Evolutionary conservation across 2,113 vertebrate genomes (phyloP).

Genomic region (Sander vitreus): DNA sequence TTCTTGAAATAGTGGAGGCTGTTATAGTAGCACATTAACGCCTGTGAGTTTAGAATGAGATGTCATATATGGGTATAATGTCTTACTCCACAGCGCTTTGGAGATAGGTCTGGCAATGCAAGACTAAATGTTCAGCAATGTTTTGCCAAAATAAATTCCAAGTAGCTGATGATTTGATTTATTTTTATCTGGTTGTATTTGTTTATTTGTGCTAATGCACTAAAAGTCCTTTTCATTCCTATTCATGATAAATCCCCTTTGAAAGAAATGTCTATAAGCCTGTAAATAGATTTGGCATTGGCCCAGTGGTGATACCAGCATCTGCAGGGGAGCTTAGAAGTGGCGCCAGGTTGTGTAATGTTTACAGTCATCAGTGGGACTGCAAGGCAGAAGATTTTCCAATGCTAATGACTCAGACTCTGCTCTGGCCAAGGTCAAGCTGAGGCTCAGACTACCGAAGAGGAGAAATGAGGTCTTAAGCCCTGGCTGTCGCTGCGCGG

Average conservation of each 20-base stretch:
- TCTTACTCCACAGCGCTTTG: too few relatives aligned
- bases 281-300: slow-evolving; percentile 55
- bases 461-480: slow-evolving; percentile 60
- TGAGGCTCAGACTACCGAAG: slow-evolving; percentile 39
- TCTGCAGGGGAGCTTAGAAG: slow-evolving; percentile 41
- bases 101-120: too few relatives aligned
- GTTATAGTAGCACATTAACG: background rate
- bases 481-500: slow-evolving; percentile 39
- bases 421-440: slow-evolving; percentile 65
- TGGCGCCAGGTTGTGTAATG: slow-evolving; percentile 53
- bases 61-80: background rate
- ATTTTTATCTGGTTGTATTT: slow-evolving; percentile 22
- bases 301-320: slow-evolving; percentile 32
- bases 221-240: slow-evolving; percentile 25
- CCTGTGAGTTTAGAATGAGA: too few relatives aligned
- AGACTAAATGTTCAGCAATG: background rate
- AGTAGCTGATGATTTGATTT: slow-evolving; percentile 1
- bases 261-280: slow-evolving; percentile 30
- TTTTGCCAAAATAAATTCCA: background rate
- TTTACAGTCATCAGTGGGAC: slow-evolving; percentile 61
- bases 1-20: background rate
- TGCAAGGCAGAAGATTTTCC: slow-evolving; percentile 43
- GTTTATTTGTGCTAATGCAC: background rate
- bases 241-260: slow-evolving; percentile 33
- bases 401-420: slow-evolving; percentile 56